Evolutionary conservation across 2,797 vertebrate species (phyloP).

Genomic region (Bradypodion pumilum): DNA sequence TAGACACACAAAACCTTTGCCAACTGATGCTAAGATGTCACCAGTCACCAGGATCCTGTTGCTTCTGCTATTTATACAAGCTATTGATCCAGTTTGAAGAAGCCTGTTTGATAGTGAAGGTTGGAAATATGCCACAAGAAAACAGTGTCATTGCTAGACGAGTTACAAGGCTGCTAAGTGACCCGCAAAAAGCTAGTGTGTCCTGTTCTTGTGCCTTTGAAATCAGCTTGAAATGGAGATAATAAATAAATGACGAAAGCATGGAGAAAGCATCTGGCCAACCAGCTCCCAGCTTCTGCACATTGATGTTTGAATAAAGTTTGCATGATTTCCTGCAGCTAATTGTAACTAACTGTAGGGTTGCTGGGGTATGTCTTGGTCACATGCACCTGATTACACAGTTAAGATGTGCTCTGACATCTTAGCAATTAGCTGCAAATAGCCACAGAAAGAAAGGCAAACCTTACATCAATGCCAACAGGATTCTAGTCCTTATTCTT

Average conservation of each 20-base stretch:
- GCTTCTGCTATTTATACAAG: neutral
- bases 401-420: too few relatives aligned
- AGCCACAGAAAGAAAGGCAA: too few relatives aligned
- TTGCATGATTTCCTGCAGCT: too few relatives aligned
- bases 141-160: neutral
- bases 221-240: neutral
- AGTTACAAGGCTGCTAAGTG: neutral
- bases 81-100: neutral
- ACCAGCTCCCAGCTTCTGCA: neutral
- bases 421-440: too few relatives aligned
- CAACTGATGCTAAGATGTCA: neutral
- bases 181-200: neutral
- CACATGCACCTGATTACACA: too few relatives aligned
- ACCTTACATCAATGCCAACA: too few relatives aligned
- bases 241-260: neutral
- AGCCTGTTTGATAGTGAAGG: neutral
- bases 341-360: too few relatives aligned
- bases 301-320: neutral
- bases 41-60: neutral
- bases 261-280: neutral
- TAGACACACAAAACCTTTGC: neutral
- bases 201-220: neutral
- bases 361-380: too few relatives aligned
- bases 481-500: too few relatives aligned
- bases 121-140: neutral